Evolutionary conservation across 2,797 vertebrate species (phyloP).

Genomic region (Enteromius unitaeniatus): DNA sequence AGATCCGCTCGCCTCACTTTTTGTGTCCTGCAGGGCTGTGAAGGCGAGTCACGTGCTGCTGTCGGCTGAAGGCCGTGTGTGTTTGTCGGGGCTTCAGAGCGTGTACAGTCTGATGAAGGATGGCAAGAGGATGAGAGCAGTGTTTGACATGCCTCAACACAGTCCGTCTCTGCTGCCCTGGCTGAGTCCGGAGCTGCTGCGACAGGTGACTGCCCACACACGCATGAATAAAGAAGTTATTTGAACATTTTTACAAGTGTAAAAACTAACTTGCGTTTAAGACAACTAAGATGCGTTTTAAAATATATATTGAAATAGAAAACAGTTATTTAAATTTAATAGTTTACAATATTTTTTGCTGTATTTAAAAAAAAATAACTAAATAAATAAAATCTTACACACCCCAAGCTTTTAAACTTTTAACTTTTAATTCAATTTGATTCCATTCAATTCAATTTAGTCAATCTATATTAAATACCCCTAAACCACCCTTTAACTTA

Average conservation of each 20-base stretch:
- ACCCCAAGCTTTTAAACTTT: too few species aligned
- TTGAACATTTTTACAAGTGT: background rate
- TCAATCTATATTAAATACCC: too few species aligned
- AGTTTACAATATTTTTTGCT: background rate
- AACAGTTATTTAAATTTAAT: background rate
- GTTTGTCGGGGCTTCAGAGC: constrained; percentile 92
- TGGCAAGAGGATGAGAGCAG: constrained; percentile 86
- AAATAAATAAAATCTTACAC: too few species aligned
- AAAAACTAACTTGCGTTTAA: background rate
- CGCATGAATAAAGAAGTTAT: background rate
- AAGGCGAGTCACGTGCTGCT: constrained; percentile 98
- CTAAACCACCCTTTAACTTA: background rate
- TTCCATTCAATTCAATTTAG: too few species aligned
- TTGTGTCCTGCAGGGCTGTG: constrained; percentile 82
- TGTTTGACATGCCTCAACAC: constrained; percentile 94
- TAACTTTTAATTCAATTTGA: too few species aligned
- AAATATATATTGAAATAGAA: background rate
- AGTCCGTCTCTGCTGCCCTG: constrained; percentile 94
- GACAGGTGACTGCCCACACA: constrained; percentile 83
- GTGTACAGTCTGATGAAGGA: constrained; percentile 93
- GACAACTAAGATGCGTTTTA: too few species aligned
- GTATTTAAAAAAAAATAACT: background rate
- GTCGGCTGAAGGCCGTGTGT: constrained; percentile 91
- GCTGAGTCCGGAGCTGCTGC: constrained; percentile 96
- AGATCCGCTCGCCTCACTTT: background rate